Percentiles rank a stretch among this genome's conserved stretches.
Conservation (phyloP, 2,113 vertebrate genomes). For the Hyaena hyaena region DNA sequence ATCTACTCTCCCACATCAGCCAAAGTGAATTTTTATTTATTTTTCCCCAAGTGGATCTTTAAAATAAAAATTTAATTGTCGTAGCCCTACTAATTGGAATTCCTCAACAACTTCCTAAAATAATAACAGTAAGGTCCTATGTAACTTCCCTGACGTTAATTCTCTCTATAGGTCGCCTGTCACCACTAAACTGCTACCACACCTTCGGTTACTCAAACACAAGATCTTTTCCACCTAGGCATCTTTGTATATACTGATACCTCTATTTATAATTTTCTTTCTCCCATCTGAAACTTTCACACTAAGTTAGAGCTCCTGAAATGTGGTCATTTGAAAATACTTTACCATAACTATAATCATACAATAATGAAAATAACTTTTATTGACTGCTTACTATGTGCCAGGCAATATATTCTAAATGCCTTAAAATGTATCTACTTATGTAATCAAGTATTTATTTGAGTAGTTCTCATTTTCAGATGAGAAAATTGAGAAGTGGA, state of each 20-base stretch:
- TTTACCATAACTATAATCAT: not conserved
- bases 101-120: not conserved
- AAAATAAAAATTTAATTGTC: slow-evolving; percentile 25
- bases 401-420: slow-evolving; percentile 39
- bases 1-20: not conserved
- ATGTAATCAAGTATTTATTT: not conserved
- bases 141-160: not conserved
- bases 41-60: not conserved
- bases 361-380: not conserved
- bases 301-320: not conserved
- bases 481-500: slow-evolving; percentile 40
- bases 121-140: not conserved
- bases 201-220: not conserved
- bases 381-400: not conserved
- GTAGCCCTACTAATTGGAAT: not conserved
- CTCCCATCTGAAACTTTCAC: slow-evolving; percentile 32
- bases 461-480: not conserved
- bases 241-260: not conserved
- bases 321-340: slow-evolving; percentile 42
- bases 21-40: not conserved
- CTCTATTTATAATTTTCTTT: not conserved
- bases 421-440: slow-evolving; percentile 17
- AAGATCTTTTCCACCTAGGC: not conserved
- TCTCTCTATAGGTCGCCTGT: not conserved
- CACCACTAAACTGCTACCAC: not conserved